Percentiles rank a stretch among this genome's conserved stretches.
phyloP scores from a whole-genome alignment of 2,113 vertebrate genomes.

The Oxyruncus cristatus region DNA sequence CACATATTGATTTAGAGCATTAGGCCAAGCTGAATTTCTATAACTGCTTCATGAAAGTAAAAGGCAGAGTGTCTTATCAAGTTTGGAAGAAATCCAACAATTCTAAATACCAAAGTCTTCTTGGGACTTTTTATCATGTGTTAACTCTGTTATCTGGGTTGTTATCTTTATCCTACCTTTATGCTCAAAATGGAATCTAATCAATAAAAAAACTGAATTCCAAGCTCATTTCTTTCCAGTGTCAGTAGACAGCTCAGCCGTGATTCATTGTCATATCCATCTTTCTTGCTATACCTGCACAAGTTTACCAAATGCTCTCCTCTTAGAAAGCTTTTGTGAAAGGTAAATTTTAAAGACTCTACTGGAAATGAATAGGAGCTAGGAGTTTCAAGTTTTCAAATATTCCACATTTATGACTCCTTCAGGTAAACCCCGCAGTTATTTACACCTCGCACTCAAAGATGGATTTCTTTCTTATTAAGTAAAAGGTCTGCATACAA shows the following conservation, averaged over 20 bases:
- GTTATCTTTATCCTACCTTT: background rate
- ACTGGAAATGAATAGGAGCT: background rate
- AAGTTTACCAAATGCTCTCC: background rate
- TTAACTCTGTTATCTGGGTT: conserved; percentile 12
- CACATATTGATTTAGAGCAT: conserved; percentile 17
- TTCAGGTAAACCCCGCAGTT: background rate
- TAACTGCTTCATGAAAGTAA: conserved; percentile 23
- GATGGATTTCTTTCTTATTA: background rate
- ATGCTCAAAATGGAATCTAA: background rate
- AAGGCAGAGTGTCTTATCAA: conserved; percentile 9
- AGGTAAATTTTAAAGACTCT: background rate
- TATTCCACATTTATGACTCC: background rate
- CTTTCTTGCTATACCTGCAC: accelerated
- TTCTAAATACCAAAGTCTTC: conserved; percentile 46
- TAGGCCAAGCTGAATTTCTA: conserved; percentile 39
- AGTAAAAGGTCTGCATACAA: background rate
- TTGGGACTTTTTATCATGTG: conserved; percentile 38
- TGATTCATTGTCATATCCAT: background rate
- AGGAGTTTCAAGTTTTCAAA: background rate
- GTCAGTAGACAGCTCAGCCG: background rate
- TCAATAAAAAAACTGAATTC: conserved; percentile 15
- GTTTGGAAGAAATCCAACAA: conserved; percentile 56
- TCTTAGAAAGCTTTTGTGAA: background rate
- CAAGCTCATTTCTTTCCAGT: background rate
- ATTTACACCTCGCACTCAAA: background rate